Evolutionary conservation across 2,113 vertebrate genomes (phyloP).

Genomic region (Odobenus rosmarus): DNA sequence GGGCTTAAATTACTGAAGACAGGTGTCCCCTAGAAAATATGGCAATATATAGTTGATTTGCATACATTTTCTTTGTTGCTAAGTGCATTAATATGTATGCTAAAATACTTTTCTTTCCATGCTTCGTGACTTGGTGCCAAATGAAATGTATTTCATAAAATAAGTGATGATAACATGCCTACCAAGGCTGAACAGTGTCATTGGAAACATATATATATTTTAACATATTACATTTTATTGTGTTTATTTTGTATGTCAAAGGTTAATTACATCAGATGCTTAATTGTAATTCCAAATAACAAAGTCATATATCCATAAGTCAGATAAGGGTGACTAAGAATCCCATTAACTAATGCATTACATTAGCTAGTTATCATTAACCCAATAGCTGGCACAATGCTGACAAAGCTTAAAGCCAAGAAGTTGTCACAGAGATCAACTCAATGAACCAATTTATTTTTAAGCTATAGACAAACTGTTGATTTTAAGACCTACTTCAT

Average conservation of each 20-base stretch:
- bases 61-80: not conserved
- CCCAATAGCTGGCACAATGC: not conserved
- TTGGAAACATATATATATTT: not conserved
- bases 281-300: slow-evolving; percentile 50
- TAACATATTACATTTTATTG: not conserved
- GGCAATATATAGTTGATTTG: not conserved
- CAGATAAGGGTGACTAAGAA: slow-evolving; percentile 15
- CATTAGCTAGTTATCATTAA: slow-evolving; percentile 38
- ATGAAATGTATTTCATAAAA: slow-evolving; percentile 38
- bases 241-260: slow-evolving; percentile 29
- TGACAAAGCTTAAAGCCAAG: slow-evolving; percentile 18
- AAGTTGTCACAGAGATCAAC: not conserved
- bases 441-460: slow-evolving; percentile 47
- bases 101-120: not conserved
- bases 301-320: slow-evolving; percentile 7
- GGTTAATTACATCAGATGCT: slow-evolving; percentile 22
- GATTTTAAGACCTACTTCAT: not conserved
- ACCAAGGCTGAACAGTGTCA: slow-evolving; percentile 28
- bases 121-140: not conserved
- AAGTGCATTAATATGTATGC: not conserved
- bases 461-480: slow-evolving; percentile 1
- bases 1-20: not conserved
- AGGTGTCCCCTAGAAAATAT: not conserved
- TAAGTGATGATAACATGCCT: not conserved
- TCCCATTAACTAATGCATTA: slow-evolving; percentile 30